phyloP scores from a whole-genome alignment of 1,140 invertebrate species.

The Drosophila arizonae region DNA sequence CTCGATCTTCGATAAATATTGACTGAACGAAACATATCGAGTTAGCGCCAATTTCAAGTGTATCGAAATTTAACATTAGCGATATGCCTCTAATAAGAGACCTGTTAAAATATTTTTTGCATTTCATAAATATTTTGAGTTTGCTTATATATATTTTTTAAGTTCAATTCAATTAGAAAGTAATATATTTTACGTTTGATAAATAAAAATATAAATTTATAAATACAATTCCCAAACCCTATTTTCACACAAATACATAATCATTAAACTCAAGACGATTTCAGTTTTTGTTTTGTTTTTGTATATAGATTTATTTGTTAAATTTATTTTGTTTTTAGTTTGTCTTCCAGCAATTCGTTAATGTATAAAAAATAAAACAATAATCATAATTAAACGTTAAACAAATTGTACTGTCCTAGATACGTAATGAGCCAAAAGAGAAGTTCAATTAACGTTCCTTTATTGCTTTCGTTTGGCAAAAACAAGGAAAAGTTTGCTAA shows the following conservation, averaged over 20 bases:
- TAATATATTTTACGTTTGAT: too few relatives aligned
- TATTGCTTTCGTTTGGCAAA: constrained; percentile 26
- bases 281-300: neutral
- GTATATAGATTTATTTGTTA: constrained; percentile 73
- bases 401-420: constrained; percentile 75
- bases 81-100: neutral
- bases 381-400: constrained; percentile 66
- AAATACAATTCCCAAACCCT: too few relatives aligned
- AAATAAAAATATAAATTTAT: too few relatives aligned
- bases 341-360: constrained; percentile 64
- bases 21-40: constrained; percentile 1
- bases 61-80: neutral
- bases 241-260: too few relatives aligned
- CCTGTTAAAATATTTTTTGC: neutral
- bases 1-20: constrained; percentile 11
- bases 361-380: constrained; percentile 68
- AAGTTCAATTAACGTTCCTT: constrained; percentile 30
- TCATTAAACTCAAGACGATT: too few relatives aligned
- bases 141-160: neutral
- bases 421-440: constrained; percentile 57
- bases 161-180: too few relatives aligned
- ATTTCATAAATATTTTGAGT: too few relatives aligned
- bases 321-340: constrained; percentile 58
- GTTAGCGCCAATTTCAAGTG: neutral
- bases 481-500: constrained; percentile 24